These are phyloP conservation scores for Cochlearius cochlearius DNA, from an alignment of 2,113 vertebrate species.

Conservation along the genomic window DNA sequence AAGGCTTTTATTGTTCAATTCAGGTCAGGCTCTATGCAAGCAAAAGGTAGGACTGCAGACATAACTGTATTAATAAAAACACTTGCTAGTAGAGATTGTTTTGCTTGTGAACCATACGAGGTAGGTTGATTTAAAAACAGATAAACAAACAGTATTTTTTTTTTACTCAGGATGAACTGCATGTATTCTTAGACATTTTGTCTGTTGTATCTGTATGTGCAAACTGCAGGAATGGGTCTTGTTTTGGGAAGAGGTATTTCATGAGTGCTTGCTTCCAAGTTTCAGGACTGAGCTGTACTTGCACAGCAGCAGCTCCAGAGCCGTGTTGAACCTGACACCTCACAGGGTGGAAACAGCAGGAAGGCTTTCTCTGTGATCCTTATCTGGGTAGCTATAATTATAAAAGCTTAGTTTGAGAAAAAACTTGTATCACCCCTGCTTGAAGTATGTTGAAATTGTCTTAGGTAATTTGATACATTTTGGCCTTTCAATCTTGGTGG, in stretches of 20 bases:
- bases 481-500: background rate
- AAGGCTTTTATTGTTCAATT: conserved; percentile 4
- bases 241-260: background rate
- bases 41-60: background rate
- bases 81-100: background rate
- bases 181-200: background rate
- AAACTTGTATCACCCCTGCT: background rate
- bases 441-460: background rate
- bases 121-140: background rate
- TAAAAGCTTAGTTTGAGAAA: background rate
- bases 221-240: background rate
- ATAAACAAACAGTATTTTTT: background rate
- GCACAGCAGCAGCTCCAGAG: background rate
- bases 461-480: background rate
- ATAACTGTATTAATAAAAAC: background rate
- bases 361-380: background rate
- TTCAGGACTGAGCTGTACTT: background rate
- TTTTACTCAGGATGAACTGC: background rate
- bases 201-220: background rate
- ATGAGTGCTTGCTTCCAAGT: background rate
- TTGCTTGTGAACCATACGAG: background rate
- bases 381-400: background rate
- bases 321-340: background rate
- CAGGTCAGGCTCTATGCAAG: background rate
- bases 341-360: background rate